phyloP scores from a whole-genome alignment of 2,888 invertebrate species.

The Drosophila eohydei region DNA sequence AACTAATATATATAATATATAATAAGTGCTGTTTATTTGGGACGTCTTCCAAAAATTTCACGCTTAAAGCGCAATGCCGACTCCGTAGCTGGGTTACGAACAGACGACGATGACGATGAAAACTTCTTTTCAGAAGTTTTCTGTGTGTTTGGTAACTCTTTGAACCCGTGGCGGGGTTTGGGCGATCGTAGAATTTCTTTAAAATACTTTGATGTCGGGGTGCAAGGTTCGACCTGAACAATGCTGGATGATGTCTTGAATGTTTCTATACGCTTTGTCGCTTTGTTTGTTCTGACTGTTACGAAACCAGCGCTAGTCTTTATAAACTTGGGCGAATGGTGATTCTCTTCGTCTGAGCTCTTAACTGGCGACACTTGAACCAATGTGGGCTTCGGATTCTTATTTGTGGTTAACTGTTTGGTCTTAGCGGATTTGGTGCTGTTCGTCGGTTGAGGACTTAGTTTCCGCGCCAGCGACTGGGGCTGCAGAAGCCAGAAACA shows the following conservation, averaged over 20 bases:
- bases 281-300: conserved; percentile 18
- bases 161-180: conserved; percentile 28
- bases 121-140: conserved; percentile 1
- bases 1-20: not conserved
- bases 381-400: conserved; percentile 5
- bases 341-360: conserved; percentile 63
- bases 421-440: not conserved
- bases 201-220: conserved; percentile 73
- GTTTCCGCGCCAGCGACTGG: conserved; percentile 50
- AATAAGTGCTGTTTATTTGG: conserved; percentile 20
- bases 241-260: conserved; percentile 74
- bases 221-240: conserved; percentile 77
- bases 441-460: conserved; percentile 48
- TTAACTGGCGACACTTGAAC: conserved; percentile 41
- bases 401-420: not conserved
- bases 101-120: not conserved
- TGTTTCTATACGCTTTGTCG: conserved; percentile 35
- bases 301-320: conserved; percentile 70
- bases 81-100: conserved; percentile 45
- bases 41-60: conserved; percentile 37
- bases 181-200: conserved; percentile 76
- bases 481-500: conserved; percentile 24
- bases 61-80: conserved; percentile 61
- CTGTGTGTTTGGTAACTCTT: conserved; percentile 5
- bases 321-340: conserved; percentile 24